Percentiles rank a stretch among this genome's conserved stretches.
These are phyloP conservation scores for Xestia xanthographa DNA, from an alignment of 2,888 invertebrate genomes.

Conservation along the genomic window DNA sequence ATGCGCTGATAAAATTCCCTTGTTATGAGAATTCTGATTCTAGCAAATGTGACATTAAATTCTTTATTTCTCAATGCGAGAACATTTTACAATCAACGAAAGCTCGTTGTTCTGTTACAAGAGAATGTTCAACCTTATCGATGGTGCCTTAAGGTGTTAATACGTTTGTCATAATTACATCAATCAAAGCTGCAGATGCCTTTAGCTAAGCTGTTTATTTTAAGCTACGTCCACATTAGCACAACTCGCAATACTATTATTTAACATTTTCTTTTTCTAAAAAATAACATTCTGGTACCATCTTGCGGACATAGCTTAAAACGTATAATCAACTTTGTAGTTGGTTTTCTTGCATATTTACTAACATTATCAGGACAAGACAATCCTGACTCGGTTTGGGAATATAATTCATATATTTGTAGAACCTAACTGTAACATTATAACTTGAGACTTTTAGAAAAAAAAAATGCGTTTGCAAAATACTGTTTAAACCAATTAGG, in stretches of 20 bases:
- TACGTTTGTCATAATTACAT: neutral
- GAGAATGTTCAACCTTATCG: neutral
- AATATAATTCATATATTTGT: neutral
- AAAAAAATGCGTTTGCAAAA: neutral
- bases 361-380: constrained; percentile 3
- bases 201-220: neutral
- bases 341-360: neutral
- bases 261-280: neutral
- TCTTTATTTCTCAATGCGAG: neutral
- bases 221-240: neutral
- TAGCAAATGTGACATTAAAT: neutral
- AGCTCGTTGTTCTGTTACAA: neutral
- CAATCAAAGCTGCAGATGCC: neutral
- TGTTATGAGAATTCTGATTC: neutral
- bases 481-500: neutral
- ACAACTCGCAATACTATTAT: neutral
- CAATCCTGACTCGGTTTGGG: constrained; percentile 8
- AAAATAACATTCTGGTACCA: neutral
- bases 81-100: neutral
- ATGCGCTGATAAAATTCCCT: neutral
- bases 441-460: neutral
- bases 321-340: neutral
- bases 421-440: neutral
- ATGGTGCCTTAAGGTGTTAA: neutral
- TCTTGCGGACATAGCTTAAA: neutral